These are phyloP conservation scores for Glaucidium brasilianum DNA, from an alignment of 2,113 vertebrate genomes.

Conservation along the genomic window DNA sequence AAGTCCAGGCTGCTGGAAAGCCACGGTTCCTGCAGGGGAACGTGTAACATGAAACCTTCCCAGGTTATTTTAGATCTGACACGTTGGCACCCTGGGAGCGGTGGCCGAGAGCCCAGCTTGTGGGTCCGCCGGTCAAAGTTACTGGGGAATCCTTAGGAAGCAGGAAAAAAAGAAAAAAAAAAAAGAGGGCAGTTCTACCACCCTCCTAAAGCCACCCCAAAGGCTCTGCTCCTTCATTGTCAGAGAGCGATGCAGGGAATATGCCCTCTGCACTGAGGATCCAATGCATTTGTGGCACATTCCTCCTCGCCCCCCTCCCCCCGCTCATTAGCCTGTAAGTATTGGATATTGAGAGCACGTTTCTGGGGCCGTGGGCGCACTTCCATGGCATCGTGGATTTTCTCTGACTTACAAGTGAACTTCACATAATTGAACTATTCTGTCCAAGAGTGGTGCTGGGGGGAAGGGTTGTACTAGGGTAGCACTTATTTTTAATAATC, in stretches of 20 bases:
- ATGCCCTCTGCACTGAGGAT: slow-evolving; percentile 38
- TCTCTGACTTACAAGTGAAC: slow-evolving; percentile 14
- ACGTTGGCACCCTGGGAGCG: background rate
- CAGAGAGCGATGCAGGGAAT: background rate
- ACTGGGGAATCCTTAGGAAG: background rate
- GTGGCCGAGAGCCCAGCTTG: background rate
- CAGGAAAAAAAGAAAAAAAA: rapidly evolving
- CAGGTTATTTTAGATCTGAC: slow-evolving; percentile 11
- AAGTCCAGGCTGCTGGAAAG: background rate
- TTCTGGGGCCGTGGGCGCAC: slow-evolving; percentile 39
- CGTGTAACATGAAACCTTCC: slow-evolving; percentile 48
- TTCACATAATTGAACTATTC: slow-evolving; percentile 7
- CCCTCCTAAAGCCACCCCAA: background rate
- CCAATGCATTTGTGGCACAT: slow-evolving; percentile 60
- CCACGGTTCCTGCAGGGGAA: background rate
- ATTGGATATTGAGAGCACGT: slow-evolving; percentile 59
- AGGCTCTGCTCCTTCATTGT: slow-evolving; percentile 11
- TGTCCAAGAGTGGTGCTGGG: background rate
- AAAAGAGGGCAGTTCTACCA: background rate
- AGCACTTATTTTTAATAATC: background rate
- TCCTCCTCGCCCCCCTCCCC: slow-evolving; percentile 47
- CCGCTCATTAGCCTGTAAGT: slow-evolving; percentile 55
- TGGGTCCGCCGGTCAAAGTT: background rate
- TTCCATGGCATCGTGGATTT: slow-evolving; percentile 34
- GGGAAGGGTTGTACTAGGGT: background rate